phyloP scores from a whole-genome alignment of 2,797 vertebrate species.

The Arrhamphus sclerolepis region DNA sequence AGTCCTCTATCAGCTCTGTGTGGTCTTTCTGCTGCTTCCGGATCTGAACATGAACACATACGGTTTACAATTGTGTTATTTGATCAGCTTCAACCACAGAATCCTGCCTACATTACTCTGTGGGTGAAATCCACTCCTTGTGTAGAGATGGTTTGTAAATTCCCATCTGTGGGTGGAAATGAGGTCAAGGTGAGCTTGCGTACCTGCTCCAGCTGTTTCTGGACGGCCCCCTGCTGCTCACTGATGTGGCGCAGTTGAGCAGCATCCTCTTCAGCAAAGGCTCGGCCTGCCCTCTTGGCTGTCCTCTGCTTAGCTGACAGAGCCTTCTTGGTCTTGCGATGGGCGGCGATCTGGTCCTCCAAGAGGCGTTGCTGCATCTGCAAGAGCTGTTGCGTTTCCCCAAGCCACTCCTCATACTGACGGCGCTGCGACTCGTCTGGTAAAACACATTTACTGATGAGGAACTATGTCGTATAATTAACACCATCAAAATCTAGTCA shows the following conservation, averaged over 20 bases:
- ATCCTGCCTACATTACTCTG: no score
- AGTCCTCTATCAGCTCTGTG: conserved; percentile 94
- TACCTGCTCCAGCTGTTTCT: conserved; percentile 98
- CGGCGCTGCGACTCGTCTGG: conserved; percentile 89
- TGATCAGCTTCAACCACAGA: no score
- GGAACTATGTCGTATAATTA: no score
- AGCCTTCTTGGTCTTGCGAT: conserved; percentile 95
- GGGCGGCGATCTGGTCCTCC: conserved; percentile 93
- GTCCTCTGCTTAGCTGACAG: conserved; percentile 97
- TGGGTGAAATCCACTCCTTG: no score
- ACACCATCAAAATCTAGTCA: no score
- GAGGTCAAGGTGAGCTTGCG: neutral
- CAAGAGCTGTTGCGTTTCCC: conserved; percentile 94
- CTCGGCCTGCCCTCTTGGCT: conserved; percentile 91
- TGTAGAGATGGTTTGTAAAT: no score
- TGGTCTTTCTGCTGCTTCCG: conserved; percentile 98
- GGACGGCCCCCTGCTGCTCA: conserved; percentile 93
- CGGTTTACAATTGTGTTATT: no score
- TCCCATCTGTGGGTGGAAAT: no score
- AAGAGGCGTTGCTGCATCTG: conserved; percentile 98
- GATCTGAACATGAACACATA: conserved; percentile 78
- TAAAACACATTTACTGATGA: neutral
- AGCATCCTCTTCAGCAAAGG: conserved; percentile 91
- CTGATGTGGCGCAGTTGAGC: conserved; percentile 90
- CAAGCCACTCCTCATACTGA: conserved; percentile 96